Evolutionary conservation across 2,888 invertebrate genomes (phyloP), one percentile per base, ranked within the genome.

Genomic region (Microctonus aethiopoides): DNA sequence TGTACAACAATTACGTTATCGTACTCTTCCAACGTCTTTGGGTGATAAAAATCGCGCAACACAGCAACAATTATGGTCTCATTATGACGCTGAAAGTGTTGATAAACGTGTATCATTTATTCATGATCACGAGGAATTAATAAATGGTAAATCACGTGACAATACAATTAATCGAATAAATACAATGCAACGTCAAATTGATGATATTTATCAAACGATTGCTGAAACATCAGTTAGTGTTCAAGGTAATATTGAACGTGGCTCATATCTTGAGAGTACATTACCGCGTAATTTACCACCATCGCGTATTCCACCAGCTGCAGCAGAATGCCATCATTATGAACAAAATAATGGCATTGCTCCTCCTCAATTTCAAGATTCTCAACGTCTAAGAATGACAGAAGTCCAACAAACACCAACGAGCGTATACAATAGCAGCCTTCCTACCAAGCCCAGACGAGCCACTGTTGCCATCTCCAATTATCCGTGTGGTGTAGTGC

Each of bases 1-100:
- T 51, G 88, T 95, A 0, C 92, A 94, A 78, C 95, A 95, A 83
- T 92, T 95, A 89, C 93, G 94, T 82, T 91, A 91, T 68, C 92
- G 94, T 77, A 77, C 79, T 3, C 73, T 78, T 0, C 78, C 82
- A 1, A 79, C 76, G 6, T 75, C 79, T 0, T 75, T 80, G 3
- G 76, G 77, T 6, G 79, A 82, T 13, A 76, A 79, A n/a, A 69
- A 74, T 1, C 74, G 80, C 4, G 74, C 78, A 0, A 76, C 72
- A 4, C 77, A 80, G 5, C 75, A 76, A 0, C 64, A 79, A 2
- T 46, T 70, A 4, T 78, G 79, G 73, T 74, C 76, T 3, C 76
- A 73, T 46, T 74, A 74, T 71, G 78, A 78, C 1, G 29, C 60
- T 10, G 73, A 59, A 11, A 75, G 72, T 2, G 29, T 39, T 2